Evolutionary conservation across 2,113 vertebrate species (phyloP).

Genomic region (Tenrec ecaudatus): DNA sequence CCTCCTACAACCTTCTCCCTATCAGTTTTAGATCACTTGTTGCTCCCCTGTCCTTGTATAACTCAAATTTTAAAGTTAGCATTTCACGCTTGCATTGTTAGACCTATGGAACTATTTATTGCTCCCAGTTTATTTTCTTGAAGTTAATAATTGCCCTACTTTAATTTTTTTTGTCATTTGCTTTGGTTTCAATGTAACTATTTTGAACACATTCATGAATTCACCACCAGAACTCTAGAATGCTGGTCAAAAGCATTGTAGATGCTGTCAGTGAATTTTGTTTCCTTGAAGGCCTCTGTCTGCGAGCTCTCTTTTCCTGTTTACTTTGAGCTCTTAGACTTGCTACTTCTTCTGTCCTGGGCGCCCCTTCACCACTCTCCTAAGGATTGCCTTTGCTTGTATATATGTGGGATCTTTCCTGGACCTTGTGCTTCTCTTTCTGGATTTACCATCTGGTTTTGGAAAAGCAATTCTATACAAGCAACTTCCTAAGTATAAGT

Average conservation of each 20-base stretch:
- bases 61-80: background rate
- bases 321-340: background rate
- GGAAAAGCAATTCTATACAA: background rate
- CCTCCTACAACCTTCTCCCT: too few relatives aligned
- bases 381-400: background rate
- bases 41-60: too few relatives aligned
- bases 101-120: background rate
- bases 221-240: background rate
- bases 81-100: background rate
- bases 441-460: constrained; percentile 2
- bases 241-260: background rate
- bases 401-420: background rate
- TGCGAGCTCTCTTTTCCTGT: background rate
- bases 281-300: background rate
- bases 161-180: constrained; percentile 20
- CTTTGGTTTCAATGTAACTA: background rate
- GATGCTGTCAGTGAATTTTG: background rate
- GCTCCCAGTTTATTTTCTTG: background rate
- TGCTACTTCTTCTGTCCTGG: background rate
- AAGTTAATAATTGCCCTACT: background rate
- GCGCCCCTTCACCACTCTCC: background rate
- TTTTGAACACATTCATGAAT: background rate
- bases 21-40: too few relatives aligned
- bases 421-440: background rate
- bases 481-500: background rate